These are phyloP conservation scores for Porites evermanni DNA, from an alignment of 92 coral and sea anemone species.

Conservation along the genomic window DNA sequence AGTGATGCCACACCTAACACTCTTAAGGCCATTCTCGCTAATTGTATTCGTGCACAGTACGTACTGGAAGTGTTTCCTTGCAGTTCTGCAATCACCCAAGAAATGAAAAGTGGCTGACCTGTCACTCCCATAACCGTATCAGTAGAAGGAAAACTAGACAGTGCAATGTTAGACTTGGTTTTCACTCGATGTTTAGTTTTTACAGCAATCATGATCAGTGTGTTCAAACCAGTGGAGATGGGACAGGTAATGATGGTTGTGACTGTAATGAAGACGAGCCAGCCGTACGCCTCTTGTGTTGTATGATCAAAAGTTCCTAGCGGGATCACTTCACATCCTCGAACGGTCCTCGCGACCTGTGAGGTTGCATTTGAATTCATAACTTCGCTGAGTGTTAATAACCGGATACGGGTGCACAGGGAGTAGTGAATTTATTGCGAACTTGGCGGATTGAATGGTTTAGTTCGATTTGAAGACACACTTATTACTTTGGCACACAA, in stretches of 20 bases:
- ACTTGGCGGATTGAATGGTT: too few species aligned
- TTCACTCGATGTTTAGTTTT: neutral
- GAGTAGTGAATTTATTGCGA: too few species aligned
- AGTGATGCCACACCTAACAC: neutral
- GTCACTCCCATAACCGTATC: neutral
- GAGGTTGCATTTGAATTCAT: too few species aligned
- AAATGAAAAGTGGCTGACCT: constrained; percentile 2
- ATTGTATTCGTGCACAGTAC: neutral
- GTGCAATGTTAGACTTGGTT: constrained; percentile 1
- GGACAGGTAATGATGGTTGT: neutral
- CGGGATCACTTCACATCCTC: too few species aligned
- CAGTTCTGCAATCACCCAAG: neutral
- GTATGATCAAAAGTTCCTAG: neutral
- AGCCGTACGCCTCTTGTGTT: neutral
- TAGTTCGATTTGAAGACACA: too few species aligned
- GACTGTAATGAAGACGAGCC: neutral
- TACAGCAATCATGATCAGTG: constrained; percentile 4
- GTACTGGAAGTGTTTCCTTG: neutral
- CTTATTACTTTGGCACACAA: too few species aligned
- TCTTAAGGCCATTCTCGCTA: neutral
- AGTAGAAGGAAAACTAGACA: neutral
- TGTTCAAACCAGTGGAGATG: neutral
- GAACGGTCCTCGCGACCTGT: too few species aligned
- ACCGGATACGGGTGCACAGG: too few species aligned
- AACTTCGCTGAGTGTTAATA: too few species aligned